phyloP scores from a whole-genome alignment of 2,888 invertebrate genomes.

The Aphodius sticticus region DNA sequence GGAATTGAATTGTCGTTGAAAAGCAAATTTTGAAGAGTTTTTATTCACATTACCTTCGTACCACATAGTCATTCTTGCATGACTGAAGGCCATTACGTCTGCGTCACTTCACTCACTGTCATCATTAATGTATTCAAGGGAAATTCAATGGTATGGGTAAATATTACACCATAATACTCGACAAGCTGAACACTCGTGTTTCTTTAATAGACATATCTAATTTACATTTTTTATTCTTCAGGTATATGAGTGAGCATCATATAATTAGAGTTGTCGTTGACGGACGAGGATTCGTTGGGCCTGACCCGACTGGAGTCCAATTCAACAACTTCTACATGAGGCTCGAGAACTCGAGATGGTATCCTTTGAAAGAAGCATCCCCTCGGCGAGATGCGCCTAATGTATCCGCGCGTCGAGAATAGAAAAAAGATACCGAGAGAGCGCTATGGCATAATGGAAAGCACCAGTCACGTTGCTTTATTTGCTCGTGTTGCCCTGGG shows the following conservation, averaged over 20 bases:
- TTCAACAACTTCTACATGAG: not conserved
- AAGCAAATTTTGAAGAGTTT: no score
- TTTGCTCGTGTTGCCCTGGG: conserved; percentile 28
- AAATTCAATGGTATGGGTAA: no score
- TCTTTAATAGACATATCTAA: not conserved
- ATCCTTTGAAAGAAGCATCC: not conserved
- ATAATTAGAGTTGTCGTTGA: not conserved
- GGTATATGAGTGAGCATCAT: not conserved
- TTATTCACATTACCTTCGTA: no score
- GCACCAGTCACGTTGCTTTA: conserved; percentile 32
- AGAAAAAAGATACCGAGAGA: not conserved
- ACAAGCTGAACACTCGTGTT: no score
- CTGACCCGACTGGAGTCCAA: not conserved
- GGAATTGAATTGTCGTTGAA: no score
- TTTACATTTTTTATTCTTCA: not conserved
- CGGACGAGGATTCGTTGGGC: not conserved
- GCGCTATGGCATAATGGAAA: conserved; percentile 14
- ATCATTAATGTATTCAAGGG: no score
- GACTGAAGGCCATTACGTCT: no score
- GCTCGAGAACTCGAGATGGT: not conserved
- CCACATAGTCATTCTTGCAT: no score
- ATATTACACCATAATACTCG: no score
- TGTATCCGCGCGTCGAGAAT: not conserved
- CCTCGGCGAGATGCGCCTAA: not conserved
- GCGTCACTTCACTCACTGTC: no score